These are phyloP conservation scores for Lepus europaeus DNA, from an alignment of 2,113 vertebrate genomes.

Conservation along the genomic window DNA sequence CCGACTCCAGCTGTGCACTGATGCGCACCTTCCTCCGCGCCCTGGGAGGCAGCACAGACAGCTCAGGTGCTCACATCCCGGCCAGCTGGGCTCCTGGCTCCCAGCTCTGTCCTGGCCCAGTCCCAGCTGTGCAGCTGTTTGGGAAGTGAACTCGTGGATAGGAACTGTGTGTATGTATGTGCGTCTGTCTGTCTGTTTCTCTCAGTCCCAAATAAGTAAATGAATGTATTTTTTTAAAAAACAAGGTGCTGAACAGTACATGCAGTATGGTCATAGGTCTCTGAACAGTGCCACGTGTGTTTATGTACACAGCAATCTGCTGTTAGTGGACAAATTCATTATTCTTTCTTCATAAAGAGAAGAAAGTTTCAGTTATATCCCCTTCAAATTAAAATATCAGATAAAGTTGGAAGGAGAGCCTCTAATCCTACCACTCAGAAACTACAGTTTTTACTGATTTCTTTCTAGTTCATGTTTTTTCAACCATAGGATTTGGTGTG, in stretches of 20 bases:
- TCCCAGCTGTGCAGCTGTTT: too few relatives aligned
- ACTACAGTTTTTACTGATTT: slow-evolving; percentile 13
- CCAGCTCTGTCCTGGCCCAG: too few relatives aligned
- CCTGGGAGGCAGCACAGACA: too few relatives aligned
- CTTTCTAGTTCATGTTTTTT: background rate
- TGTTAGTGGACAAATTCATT: background rate
- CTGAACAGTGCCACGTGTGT: background rate
- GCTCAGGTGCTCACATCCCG: too few relatives aligned
- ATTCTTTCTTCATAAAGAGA: background rate
- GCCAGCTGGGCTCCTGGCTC: too few relatives aligned
- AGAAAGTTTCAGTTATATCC: background rate
- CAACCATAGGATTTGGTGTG: background rate
- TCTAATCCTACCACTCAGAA: background rate
- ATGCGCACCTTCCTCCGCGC: too few relatives aligned
- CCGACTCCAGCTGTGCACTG: too few relatives aligned
- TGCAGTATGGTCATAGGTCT: background rate
- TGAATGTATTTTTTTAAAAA: background rate
- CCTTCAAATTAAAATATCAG: background rate
- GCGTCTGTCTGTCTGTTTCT: too few relatives aligned
- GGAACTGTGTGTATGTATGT: too few relatives aligned
- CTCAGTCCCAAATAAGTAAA: background rate
- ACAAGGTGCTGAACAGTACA: background rate
- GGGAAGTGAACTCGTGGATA: too few relatives aligned
- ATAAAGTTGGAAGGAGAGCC: background rate
- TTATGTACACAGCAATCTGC: background rate